Evolutionary conservation across 2,888 invertebrate genomes (phyloP).

Genomic region (Neoaliturus tenellus): DNA sequence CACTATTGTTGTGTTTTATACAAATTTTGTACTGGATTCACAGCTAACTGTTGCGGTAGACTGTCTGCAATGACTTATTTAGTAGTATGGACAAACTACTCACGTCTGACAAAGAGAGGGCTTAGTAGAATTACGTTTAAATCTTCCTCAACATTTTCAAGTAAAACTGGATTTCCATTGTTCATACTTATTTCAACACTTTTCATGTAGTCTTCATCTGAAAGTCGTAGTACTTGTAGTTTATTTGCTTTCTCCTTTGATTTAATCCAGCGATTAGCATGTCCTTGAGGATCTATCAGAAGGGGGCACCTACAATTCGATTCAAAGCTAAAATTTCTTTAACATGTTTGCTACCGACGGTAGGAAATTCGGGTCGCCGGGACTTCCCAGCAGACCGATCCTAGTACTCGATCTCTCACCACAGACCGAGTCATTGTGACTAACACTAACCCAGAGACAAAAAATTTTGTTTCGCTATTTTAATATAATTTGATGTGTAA

Average conservation of each 20-base stretch:
- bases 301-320: conserved; percentile 79
- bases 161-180: conserved; percentile 84
- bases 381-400: no score
- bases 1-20: no score
- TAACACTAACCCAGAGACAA: no score
- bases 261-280: conserved; percentile 91
- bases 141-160: conserved; percentile 87
- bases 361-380: no score
- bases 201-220: conserved; percentile 85
- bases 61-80: background rate
- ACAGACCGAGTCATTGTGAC: no score
- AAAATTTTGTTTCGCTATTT: no score
- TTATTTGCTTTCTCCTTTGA: conserved; percentile 86
- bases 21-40: no score
- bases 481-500: no score
- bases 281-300: conserved; percentile 89
- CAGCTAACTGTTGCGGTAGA: no score
- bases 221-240: conserved; percentile 83
- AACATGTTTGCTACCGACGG: no score
- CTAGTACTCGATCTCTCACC: no score
- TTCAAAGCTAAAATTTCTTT: no score
- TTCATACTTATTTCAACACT: conserved; percentile 84
- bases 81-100: background rate
- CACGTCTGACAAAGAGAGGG: conserved; percentile 28
- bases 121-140: conserved; percentile 74